phyloP scores from a whole-genome alignment of 2,888 invertebrate species.

The Cheiracanthium punctorium region DNA sequence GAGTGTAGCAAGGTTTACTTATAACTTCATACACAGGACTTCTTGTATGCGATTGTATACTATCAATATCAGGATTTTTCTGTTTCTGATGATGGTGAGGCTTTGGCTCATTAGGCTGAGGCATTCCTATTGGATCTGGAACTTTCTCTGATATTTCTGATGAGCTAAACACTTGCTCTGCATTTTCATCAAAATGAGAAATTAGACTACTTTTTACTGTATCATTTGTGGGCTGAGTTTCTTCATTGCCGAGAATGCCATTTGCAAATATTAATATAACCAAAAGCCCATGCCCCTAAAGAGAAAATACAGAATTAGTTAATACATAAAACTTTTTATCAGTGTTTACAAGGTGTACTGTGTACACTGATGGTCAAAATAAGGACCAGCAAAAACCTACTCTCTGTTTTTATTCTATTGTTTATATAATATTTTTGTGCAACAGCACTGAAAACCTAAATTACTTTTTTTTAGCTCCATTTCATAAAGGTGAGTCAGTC shows the following conservation, averaged over 20 bases:
- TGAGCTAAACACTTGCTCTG: slow-evolving; percentile 23
- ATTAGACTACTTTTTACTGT: not conserved
- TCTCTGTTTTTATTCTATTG: too few species aligned
- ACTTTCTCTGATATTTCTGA: slow-evolving; percentile 6
- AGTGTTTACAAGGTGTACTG: too few species aligned
- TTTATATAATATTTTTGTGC: too few species aligned
- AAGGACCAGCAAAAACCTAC: too few species aligned
- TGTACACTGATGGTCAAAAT: too few species aligned
- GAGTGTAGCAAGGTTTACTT: slow-evolving; percentile 44
- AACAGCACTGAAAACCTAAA: too few species aligned
- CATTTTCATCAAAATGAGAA: slow-evolving; percentile 21
- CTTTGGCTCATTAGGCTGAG: slow-evolving; percentile 20
- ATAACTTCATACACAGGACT: slow-evolving; percentile 54
- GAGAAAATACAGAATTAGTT: not conserved
- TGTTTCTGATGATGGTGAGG: slow-evolving; percentile 45
- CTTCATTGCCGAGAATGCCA: not conserved
- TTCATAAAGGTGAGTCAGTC: too few species aligned
- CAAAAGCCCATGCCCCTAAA: not conserved
- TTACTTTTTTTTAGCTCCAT: too few species aligned
- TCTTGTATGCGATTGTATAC: slow-evolving; percentile 28
- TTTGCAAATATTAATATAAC: not conserved
- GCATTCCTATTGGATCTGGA: slow-evolving; percentile 46
- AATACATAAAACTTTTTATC: too few species aligned
- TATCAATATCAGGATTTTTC: slow-evolving; percentile 24
- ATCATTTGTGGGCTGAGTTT: not conserved